Evolutionary conservation across 2,797 vertebrate species (phyloP).

Genomic region (Sebastes trivittatus): DNA sequence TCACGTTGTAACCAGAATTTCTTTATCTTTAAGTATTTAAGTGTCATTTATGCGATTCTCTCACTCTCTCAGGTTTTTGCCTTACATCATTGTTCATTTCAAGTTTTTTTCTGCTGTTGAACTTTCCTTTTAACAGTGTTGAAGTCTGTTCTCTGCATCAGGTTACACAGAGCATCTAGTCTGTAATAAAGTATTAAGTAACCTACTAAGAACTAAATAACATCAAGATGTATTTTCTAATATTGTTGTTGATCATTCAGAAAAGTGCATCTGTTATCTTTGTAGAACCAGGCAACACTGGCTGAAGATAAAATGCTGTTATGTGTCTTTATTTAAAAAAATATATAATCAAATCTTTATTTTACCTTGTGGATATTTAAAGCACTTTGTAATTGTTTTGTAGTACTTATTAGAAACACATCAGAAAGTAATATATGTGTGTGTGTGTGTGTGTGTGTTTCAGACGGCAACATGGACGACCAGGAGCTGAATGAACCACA

Average conservation of each 20-base stretch:
- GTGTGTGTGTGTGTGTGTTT: neutral
- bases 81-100: neutral
- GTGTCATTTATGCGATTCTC: neutral
- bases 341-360: neutral
- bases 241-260: neutral
- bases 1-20: neutral
- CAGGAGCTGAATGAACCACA: conserved; percentile 94
- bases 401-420: neutral
- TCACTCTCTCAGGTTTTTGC: fast-evolving
- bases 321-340: neutral
- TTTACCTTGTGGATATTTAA: neutral
- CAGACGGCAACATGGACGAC: conserved; percentile 98
- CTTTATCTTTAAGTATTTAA: neutral
- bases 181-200: neutral
- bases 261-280: neutral
- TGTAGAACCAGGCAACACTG: neutral
- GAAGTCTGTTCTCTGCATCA: neutral
- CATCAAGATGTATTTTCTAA: neutral
- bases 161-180: neutral
- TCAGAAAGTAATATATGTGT: neutral
- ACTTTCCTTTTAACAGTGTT: neutral
- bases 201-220: neutral
- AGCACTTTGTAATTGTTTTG: neutral
- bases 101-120: neutral
- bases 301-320: neutral